phyloP scores from a whole-genome alignment of 2,888 invertebrate genomes.

The Bombyx huttoni region DNA sequence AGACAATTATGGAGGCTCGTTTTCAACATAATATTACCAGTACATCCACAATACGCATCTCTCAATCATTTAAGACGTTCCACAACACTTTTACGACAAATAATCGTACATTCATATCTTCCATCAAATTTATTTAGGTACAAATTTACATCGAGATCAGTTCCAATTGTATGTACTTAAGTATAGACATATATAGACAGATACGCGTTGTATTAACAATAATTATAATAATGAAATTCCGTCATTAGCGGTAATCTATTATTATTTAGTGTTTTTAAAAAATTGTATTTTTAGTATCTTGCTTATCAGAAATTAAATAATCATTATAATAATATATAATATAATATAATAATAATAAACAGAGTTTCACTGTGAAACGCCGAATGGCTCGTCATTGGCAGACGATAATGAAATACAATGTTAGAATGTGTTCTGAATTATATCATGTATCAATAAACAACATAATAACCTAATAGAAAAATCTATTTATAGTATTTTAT shows the following conservation, averaged over 20 bases:
- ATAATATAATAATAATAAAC: neutral
- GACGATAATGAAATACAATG: neutral
- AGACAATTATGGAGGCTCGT: neutral
- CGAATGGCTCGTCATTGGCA: neutral
- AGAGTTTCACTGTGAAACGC: neutral
- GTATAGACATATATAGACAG: neutral
- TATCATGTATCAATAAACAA: neutral
- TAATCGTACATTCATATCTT: neutral
- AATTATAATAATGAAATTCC: neutral
- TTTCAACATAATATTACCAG: neutral
- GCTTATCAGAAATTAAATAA: too few relatives aligned
- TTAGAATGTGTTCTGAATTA: too few relatives aligned
- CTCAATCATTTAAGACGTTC: neutral
- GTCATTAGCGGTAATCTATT: too few relatives aligned
- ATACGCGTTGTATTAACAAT: neutral
- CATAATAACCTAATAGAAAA: neutral
- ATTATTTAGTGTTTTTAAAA: too few relatives aligned
- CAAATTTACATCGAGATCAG: neutral
- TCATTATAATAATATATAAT: too few relatives aligned
- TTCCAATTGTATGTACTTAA: neutral
- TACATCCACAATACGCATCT: neutral
- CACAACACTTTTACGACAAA: neutral
- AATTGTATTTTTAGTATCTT: too few relatives aligned
- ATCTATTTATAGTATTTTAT: neutral
- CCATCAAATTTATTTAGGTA: neutral